Evolutionary conservation across 2,797 vertebrate genomes (phyloP), one percentile per base, ranked within the genome.

Genomic region (Arnoldichthys spilopterus): DNA sequence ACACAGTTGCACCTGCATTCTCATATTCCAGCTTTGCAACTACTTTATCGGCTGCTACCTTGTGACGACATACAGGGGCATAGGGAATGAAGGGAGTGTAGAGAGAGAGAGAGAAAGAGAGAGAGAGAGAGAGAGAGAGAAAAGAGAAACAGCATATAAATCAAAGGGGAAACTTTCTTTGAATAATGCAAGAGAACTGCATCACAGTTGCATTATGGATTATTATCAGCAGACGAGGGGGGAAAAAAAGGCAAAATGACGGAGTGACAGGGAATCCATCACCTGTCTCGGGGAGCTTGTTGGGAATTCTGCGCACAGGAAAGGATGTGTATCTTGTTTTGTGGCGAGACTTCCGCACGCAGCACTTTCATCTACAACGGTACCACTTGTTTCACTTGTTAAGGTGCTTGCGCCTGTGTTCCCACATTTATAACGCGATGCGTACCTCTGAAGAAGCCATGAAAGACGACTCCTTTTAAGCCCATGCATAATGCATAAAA

Each of bases 131-230:
- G 28, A 49, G 54, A 40, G 58, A 76, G 77, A 68, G 40, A 69
- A 63, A 82, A 11, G 53, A 32, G 68, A 34, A n/a, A 89, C 91
- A 61, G 76, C 74, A 86, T 82, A 86, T 85, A 85, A 85, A 85
- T 85, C 84, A 85, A 86, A 85, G 22, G 62, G 58, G 85, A 86
- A 83, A 85, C 74, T 82, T 86, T 83, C 81, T 85, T 81, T 86
- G 82, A 86, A 86, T 86, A 85, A 86, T 85, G 83, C 82, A 86
- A 54, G 80, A 83, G 83, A 81, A 82, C 79, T 82, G 79, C 78
- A 85, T 85, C 84, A 75, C 71, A 20, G 74, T 62, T 81, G 81
- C 82, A 86, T 85, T 86, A 86, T 86, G 83, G 85, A 86, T 86
- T 83, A 83, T 84, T 81, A 86, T 85, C 83, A 63, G 77, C 74